Evolutionary conservation across 2,113 vertebrate genomes (phyloP), one percentile per base, ranked within the genome.

Genomic region (Serilophus lunatus): DNA sequence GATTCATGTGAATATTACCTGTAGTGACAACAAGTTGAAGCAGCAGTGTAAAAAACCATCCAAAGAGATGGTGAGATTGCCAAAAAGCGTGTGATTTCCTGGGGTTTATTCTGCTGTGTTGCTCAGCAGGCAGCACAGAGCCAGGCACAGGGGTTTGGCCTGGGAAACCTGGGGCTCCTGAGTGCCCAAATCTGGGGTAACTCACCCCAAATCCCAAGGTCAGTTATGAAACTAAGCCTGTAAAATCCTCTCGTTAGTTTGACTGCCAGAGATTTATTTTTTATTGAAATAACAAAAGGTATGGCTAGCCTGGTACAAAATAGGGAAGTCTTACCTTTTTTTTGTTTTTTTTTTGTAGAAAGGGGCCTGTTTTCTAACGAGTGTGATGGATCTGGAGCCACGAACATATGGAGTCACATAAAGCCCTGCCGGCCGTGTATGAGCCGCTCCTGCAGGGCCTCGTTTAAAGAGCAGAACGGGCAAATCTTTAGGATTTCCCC

Each of bases 401-500:
- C n/a, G 9, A 49, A 13, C 5, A 0, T 5, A 45, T 28, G 60
- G 25, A 29, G 33, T 12, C 3, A 51, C 18, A 5, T 1, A 3
- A 12, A 29, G 25, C 28, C 53, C 3, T 14, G 36, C 10, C 29
- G 6, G 19, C 15, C 53, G 40, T 15, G 14, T 5, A 31, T 1
- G 54, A 4, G 5, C 53, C 3, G 13, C 5, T 17, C 3, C 53
- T 4, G n/a, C 1, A 28, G 6, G 44, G 47, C 22, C 7, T 29
- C 18, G 6, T 4, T 24, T 23, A 4, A 44, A 22, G 20, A 50
- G 28, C n/a, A 36, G 9, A 29, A 44, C 0, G 16, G 29, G 13
- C 10, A 2, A 1, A 70, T 6, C 9, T 2, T 0, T 0, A 10
- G 0, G 1, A 7, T 35, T 53, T 66, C 9, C 24, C 51, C 60